Conservation (phyloP, 2,888 invertebrate genomes). For the Eupsilia transversa region DNA sequence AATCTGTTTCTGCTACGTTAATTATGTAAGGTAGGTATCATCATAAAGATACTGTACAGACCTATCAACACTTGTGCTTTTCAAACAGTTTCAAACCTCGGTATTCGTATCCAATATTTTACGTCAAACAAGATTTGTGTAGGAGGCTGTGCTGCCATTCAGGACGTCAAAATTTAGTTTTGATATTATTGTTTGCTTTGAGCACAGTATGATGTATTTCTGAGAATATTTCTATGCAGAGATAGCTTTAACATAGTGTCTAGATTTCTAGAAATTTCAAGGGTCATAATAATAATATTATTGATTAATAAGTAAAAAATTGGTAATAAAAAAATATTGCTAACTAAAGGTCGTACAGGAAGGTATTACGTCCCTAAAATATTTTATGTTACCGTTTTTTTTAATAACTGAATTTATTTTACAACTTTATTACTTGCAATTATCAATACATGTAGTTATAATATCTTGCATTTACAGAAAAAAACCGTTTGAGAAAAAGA, state of each 20-base stretch:
- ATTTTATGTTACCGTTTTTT: too few relatives aligned
- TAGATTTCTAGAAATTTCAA: background rate
- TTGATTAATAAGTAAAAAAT: background rate
- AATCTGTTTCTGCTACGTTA: background rate
- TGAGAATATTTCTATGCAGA: conserved; percentile 1
- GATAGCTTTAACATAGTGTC: background rate
- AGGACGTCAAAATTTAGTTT: conserved; percentile 25
- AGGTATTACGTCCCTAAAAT: too few relatives aligned
- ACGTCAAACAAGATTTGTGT: conserved; percentile 6
- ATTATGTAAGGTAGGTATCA: background rate
- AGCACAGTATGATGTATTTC: conserved; percentile 12
- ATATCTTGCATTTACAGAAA: background rate
- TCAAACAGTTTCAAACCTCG: background rate
- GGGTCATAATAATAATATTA: background rate
- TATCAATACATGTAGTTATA: background rate
- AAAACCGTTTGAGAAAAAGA: background rate
- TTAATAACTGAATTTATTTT: too few relatives aligned
- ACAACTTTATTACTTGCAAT: too few relatives aligned
- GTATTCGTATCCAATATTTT: background rate
- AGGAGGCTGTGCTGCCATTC: conserved; percentile 19
- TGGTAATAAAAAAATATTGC: background rate
- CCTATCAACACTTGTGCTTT: background rate
- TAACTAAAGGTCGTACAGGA: too few relatives aligned
- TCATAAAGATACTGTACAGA: background rate
- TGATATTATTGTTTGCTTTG: conserved; percentile 22